Evolutionary conservation across 1,140 invertebrate species (phyloP).

Genomic region (Drosophila oshimai): DNA sequence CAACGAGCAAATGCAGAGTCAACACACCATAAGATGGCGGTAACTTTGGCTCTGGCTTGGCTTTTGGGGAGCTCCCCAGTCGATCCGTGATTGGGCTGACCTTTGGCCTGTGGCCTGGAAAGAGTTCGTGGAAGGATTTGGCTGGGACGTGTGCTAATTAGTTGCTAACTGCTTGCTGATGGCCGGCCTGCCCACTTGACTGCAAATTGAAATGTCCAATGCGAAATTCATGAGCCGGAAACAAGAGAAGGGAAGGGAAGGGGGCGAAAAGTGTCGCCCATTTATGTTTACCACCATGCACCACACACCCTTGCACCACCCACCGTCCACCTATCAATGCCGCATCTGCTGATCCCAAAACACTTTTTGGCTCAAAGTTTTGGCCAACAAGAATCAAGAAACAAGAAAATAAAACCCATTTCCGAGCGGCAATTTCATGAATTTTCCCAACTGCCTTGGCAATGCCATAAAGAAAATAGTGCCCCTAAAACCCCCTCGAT

Average conservation of each 20-base stretch:
- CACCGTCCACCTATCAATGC: not conserved
- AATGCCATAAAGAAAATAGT: constrained; percentile 57
- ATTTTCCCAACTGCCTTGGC: constrained; percentile 40
- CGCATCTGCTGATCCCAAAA: constrained; percentile 36
- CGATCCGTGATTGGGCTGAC: not conserved
- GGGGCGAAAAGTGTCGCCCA: not conserved
- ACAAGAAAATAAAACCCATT: constrained; percentile 32
- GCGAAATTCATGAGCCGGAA: constrained; percentile 32
- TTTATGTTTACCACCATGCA: not conserved
- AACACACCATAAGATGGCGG: not conserved
- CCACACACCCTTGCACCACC: not conserved
- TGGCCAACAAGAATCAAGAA: not conserved
- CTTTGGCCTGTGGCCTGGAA: not conserved
- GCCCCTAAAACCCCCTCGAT: not conserved
- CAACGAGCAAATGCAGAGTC: constrained; percentile 35
- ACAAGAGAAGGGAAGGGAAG: not conserved
- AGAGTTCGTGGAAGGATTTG: constrained; percentile 8
- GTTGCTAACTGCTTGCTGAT: constrained; percentile 46
- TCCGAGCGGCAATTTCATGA: constrained; percentile 36
- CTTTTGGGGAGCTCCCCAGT: too few relatives aligned
- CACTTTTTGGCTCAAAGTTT: constrained; percentile 37
- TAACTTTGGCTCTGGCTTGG: too few relatives aligned
- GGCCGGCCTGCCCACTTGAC: constrained; percentile 18
- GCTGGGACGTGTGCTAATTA: constrained; percentile 40
- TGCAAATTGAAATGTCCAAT: constrained; percentile 38